These are phyloP conservation scores for Trichomalopsis sarcophagae DNA, from an alignment of 1,140 invertebrate species.

Conservation along the genomic window DNA sequence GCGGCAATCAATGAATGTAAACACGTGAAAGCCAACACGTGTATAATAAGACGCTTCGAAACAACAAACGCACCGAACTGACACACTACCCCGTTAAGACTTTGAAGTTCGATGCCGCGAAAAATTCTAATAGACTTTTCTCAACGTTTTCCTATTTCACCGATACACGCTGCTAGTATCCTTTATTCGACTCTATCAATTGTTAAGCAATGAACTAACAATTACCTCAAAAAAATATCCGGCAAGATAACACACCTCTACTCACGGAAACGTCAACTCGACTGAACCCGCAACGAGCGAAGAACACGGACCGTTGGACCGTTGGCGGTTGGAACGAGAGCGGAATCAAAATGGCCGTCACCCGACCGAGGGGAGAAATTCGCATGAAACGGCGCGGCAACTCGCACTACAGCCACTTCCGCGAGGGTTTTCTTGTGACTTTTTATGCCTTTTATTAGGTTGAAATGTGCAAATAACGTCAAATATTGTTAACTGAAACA, in stretches of 20 bases:
- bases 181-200: too few relatives aligned
- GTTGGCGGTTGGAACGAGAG: not conserved
- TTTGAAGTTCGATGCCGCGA: not conserved
- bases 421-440: too few relatives aligned
- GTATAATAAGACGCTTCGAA: not conserved
- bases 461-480: too few relatives aligned
- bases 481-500: too few relatives aligned
- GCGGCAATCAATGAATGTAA: not conserved
- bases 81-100: not conserved
- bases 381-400: too few relatives aligned
- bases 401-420: too few relatives aligned
- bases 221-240: not conserved
- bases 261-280: not conserved
- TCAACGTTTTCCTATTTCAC: not conserved
- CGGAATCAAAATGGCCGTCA: not conserved
- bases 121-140: too few relatives aligned
- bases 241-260: not conserved
- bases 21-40: slow-evolving; percentile 20
- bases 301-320: not conserved
- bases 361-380: too few relatives aligned
- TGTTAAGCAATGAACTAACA: not conserved
- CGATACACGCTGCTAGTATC: not conserved
- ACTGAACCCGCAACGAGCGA: not conserved
- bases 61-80: not conserved
- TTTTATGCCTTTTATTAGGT: too few relatives aligned